Evolutionary conservation across 2,797 vertebrate genomes (phyloP).

Genomic region (Lacerta agilis): DNA sequence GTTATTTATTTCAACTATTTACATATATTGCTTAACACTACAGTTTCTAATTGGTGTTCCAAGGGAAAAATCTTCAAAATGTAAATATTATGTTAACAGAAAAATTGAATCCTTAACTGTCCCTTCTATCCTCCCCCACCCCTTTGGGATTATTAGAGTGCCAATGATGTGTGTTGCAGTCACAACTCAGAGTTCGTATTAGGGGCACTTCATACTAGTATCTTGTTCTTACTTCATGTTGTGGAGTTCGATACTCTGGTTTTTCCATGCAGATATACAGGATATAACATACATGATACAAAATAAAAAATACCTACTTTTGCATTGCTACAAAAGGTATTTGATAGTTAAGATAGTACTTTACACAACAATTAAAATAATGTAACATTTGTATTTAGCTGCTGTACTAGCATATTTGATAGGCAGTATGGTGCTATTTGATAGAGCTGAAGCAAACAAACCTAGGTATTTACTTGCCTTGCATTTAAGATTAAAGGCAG

Average conservation of each 20-base stretch:
- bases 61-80: background rate
- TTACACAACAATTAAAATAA: background rate
- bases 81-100: background rate
- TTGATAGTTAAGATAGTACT: background rate
- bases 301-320: background rate
- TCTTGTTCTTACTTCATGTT: background rate
- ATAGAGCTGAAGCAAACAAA: background rate
- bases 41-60: too few relatives aligned
- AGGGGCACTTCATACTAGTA: background rate
- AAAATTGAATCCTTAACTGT: background rate
- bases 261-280: background rate
- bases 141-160: background rate
- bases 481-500: background rate
- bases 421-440: background rate
- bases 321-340: background rate
- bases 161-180: background rate
- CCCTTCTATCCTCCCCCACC: too few relatives aligned
- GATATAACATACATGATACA: background rate
- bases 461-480: background rate
- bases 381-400: background rate
- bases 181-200: background rate
- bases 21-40: too few relatives aligned
- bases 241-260: background rate
- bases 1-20: too few relatives aligned
- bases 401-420: background rate